These are phyloP conservation scores for Mus musculus DNA, from an alignment of 2,113 vertebrate species.

Conservation along the genomic window DNA sequence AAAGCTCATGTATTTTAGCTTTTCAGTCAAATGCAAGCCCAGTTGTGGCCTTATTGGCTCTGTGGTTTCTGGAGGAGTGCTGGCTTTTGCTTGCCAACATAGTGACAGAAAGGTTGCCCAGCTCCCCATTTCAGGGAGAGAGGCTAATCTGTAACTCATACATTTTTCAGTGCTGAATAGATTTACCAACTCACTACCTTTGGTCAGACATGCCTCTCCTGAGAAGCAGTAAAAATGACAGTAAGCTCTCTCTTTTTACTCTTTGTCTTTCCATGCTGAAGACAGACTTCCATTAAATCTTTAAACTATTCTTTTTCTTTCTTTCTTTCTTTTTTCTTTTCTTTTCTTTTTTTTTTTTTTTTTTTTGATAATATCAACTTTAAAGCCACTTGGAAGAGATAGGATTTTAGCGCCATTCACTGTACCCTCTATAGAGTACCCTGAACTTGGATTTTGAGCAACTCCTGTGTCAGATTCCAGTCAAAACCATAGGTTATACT, in stretches of 20 bases:
- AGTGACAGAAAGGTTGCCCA: background rate
- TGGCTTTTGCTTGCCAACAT: background rate
- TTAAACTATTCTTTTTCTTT: background rate
- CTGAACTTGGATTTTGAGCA: background rate
- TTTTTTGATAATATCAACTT: constrained; percentile 68
- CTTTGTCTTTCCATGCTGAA: constrained; percentile 54
- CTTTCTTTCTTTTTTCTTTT: constrained; percentile 2
- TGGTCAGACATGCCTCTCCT: constrained; percentile 53
- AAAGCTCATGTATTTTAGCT: background rate
- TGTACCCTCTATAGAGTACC: background rate
- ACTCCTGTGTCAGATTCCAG: background rate
- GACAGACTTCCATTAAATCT: constrained; percentile 61
- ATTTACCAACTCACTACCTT: constrained; percentile 39
- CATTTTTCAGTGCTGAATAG: constrained; percentile 52
- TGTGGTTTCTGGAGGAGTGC: background rate
- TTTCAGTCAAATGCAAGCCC: constrained; percentile 14
- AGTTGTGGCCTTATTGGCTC: background rate
- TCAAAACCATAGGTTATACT: background rate
- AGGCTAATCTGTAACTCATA: constrained; percentile 17
- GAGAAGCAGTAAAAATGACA: constrained; percentile 68
- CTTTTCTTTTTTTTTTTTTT: background rate
- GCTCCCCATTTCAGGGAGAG: background rate
- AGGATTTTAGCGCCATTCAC: constrained; percentile 45
- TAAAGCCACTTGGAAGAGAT: constrained; percentile 12
- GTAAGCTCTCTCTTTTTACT: constrained; percentile 48